phyloP scores from a whole-genome alignment of 35 echinoderm and acorn worm genomes.

The Apostichopus japonicus region DNA sequence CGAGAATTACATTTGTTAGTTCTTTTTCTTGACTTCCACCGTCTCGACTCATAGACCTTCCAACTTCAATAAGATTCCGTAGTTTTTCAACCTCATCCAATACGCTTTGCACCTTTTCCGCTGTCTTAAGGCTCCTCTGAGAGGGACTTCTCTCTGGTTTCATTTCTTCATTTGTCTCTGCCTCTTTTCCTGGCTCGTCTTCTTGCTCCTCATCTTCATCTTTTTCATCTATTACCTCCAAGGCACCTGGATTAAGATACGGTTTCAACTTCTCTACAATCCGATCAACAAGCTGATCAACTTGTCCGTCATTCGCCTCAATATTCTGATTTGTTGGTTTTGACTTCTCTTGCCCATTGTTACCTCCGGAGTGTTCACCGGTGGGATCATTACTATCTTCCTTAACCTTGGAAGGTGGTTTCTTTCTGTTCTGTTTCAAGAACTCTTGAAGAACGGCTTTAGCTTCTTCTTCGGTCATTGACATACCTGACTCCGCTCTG shows the following conservation, averaged over 20 bases:
- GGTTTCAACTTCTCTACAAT: conserved; percentile 50
- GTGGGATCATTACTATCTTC: neutral
- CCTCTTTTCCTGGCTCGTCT: neutral
- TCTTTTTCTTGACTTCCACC: conserved; percentile 37
- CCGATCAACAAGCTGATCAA: conserved; percentile 42
- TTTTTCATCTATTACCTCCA: conserved; percentile 44
- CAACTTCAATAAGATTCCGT: conserved; percentile 28
- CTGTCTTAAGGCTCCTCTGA: conserved; percentile 31
- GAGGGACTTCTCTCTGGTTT: conserved; percentile 19
- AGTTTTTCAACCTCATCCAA: conserved; percentile 41
- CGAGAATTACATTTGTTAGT: conserved; percentile 28
- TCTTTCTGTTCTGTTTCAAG: conserved; percentile 17
- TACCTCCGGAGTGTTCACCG: neutral
- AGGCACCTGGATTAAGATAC: conserved; percentile 14
- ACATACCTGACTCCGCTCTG: conserved; percentile 28
- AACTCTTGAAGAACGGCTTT: conserved; percentile 27
- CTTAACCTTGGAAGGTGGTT: neutral
- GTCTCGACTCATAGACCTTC: neutral
- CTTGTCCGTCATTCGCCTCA: conserved; percentile 16
- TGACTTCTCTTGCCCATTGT: neutral
- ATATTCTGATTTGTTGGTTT: neutral
- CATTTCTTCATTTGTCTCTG: neutral
- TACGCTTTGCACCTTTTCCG: conserved; percentile 41
- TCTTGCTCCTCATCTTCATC: conserved; percentile 25
- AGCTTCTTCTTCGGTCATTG: conserved; percentile 49